Base-by-base conservation (phyloP, 2,113 vertebrate genomes). In the Misgurnus mizolepis region DNA sequence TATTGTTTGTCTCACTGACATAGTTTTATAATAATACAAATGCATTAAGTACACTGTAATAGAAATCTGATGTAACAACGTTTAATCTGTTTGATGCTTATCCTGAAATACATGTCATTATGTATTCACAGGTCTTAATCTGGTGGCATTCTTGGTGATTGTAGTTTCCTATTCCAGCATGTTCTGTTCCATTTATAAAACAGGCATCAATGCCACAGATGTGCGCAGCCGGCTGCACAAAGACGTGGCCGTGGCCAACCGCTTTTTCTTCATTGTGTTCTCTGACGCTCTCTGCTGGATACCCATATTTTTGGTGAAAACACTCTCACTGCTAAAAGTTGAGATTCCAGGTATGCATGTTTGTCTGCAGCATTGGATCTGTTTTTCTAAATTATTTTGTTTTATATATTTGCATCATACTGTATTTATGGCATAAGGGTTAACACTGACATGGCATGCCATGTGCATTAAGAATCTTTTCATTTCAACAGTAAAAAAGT, bases 201-300 rank as follows among this genome's bases (percentile, higher is more conserved):
- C 91, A 0, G 83, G 92, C 82, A 86, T 94, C 76, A 93, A 92
- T 15, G 90, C 91, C 6, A 87, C 89, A 5, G 88, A 95, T 79
- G 43, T 92, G 81, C 92, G 88, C 64, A 94, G 82, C 86, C 85
- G 90, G 18, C 86, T 93, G 53, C 81, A 86, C 84, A 91, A 84
- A 75, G 93, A 94, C 14, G 91, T 91, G 68, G 91, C 89, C 0
- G 84, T 94, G 69, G 92, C 91, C 79, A 94, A 90, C 72, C 72
- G 92, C 64, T 94, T 94, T 84, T 95, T 95, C 90, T 94, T 93
- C 86, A 93, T 92, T 5, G 93, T 95, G 90, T 93, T 96, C 93
- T 96, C 95, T 89, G 93, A 96, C 76, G 94, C 95, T 92, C 95
- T 95, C 94, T 96, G 94, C 92, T 98, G 97, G 95, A 95, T 96